phyloP scores from a whole-genome alignment of 2,113 vertebrate genomes.

The Spheniscus mendiculus region DNA sequence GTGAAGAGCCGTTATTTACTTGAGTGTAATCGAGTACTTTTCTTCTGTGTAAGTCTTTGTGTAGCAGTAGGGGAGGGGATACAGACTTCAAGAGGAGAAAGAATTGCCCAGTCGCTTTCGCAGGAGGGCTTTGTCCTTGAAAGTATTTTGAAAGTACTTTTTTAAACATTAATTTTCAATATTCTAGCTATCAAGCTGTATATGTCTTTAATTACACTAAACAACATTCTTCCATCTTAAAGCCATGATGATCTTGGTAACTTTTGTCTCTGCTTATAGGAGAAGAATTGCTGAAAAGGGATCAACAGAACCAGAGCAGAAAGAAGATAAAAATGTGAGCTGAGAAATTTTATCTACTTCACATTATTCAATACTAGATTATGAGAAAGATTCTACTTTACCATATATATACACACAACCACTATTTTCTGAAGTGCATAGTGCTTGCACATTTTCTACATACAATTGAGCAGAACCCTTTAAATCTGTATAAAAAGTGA shows the following conservation, averaged over 20 bases:
- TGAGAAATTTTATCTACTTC: not conserved
- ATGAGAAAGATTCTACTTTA: not conserved
- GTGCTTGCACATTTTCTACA: not conserved
- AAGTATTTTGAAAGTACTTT: not conserved
- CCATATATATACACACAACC: not conserved
- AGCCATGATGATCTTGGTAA: not conserved
- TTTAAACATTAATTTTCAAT: not conserved
- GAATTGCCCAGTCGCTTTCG: not conserved
- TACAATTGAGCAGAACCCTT: not conserved
- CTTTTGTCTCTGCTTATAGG: slow-evolving; percentile 71
- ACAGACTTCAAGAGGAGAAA: not conserved
- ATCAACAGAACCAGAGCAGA: slow-evolving; percentile 92
- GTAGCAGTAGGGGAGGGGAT: not conserved
- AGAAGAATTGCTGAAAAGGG: slow-evolving; percentile 98
- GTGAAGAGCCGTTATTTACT: slow-evolving; percentile 10
- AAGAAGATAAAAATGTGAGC: slow-evolving; percentile 89
- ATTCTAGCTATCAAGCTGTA: not conserved
- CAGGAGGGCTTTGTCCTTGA: not conserved
- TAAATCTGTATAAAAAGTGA: not conserved
- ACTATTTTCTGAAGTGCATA: not conserved
- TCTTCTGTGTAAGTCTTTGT: slow-evolving; percentile 18
- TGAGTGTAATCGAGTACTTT: not conserved
- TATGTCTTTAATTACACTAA: not conserved
- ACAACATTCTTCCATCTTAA: not conserved
- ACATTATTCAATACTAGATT: not conserved